These are phyloP conservation scores for Pachyramphus minor DNA, from an alignment of 2,113 vertebrate genomes.

Conservation along the genomic window DNA sequence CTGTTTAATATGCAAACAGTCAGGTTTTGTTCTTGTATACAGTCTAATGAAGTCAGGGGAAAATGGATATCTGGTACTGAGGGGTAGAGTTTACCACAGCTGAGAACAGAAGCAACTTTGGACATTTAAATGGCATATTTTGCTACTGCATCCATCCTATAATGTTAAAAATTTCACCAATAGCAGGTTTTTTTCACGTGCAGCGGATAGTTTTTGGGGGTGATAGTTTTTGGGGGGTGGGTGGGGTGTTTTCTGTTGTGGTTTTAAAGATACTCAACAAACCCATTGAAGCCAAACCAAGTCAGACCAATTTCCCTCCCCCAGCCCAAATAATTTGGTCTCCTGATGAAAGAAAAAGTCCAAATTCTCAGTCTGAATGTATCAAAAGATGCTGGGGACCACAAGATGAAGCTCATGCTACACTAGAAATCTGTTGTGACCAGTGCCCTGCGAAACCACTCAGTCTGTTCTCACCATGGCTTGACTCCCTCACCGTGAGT, in stretches of 20 bases:
- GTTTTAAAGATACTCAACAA: not conserved
- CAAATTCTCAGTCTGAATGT: not conserved
- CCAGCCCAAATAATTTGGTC: not conserved
- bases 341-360: not conserved
- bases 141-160: not conserved
- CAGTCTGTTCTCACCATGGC: not conserved
- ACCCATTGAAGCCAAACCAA: not conserved
- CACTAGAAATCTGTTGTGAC: not conserved
- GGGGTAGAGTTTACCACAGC: not conserved
- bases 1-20: not conserved
- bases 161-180: not conserved
- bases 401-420: not conserved
- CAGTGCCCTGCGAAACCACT: not conserved
- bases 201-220: not conserved
- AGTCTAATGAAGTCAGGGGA: not conserved
- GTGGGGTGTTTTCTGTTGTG: not conserved
- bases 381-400: not conserved
- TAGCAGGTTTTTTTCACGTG: not conserved
- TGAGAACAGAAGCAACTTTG: not conserved
- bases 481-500: not conserved
- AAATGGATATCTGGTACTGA: not conserved
- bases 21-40: not conserved
- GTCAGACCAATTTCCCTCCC: not conserved
- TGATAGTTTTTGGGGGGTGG: rapidly evolving
- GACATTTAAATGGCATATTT: not conserved